Evolutionary conservation across 92 coral and sea anemone genomes (phyloP), one percentile per base, ranked within the genome.

Genomic region (Montipora capitata): DNA sequence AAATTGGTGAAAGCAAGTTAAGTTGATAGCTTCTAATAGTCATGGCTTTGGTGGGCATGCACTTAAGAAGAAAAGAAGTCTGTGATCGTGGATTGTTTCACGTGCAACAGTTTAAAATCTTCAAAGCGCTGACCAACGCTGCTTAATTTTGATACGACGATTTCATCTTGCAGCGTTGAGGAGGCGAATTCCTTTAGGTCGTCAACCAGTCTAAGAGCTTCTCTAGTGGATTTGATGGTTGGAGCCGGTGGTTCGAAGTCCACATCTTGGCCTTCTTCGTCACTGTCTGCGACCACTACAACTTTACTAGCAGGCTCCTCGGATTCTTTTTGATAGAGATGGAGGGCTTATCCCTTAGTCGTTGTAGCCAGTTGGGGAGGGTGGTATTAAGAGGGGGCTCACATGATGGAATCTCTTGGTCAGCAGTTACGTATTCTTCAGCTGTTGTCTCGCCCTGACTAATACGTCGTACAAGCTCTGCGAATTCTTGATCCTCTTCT

Each of bases 111-210:
- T 74, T 20, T 74, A 44, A 44, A 51, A 57, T 76, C 80, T 43
- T 76, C 80, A 57, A 76, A 57, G 66, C 80, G 66, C 66, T 18
- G 64, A 43, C 66, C 44, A 76, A 76, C 80, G 51, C 80, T 76
- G 45, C 64, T 52, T 51, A 76, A 51, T 48, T 43, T 57, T 76
- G 80, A 52, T 57, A 76, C 80, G n/a, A 76, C 67, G 57, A 76
- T 12, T 76, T 76, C 38, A 51, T 76, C 80, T 76, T 76, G 61
- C 80, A 76, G 80, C 80, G 43, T 51, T 76, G 66, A 48, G 51
- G 80, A 76, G 13, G 80, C 80, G 64, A 76, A 51, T 57, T 76
- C 66, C 80, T 49, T 76, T 38, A 76, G 45, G 43, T 76, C 44
- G 44, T 76, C 66, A 76, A 76, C 66, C 43, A 76, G 80, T 51